Evolutionary conservation across 1,140 invertebrate species (phyloP), one percentile per base, ranked within the genome.

Genomic region (Diorhabda carinulata): DNA sequence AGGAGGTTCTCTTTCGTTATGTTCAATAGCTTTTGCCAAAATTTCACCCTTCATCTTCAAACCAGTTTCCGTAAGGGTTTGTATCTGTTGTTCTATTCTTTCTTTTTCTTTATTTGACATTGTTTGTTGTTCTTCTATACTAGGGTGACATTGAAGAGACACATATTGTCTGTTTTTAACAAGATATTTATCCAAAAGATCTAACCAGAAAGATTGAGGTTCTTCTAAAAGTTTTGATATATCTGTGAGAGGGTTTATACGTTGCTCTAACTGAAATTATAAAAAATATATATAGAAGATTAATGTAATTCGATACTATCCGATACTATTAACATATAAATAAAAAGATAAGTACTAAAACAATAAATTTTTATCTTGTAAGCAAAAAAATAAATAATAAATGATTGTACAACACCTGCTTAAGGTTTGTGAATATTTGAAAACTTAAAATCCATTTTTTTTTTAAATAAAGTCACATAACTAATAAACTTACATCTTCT

Each of bases 1-100:
- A 2, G 92, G 90, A 5, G 90, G 87, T 61, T 84, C 82, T 3
- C 92, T 90, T 78, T 93, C 91, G 83, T 95, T 96, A 71, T 87
- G 86, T 66, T 86, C 83, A 70, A 92, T 87, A 2, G 94, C 92
- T 58, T 88, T 83, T 59, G 87, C 79, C 1, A 96, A 77, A 70
- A 84, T 80, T 69, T 86, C 81, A 5, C 80, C 85, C 79, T 89
- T 90, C 66, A 87, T 72, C 43, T 86, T 82, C 3, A 96, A 81
- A 1, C 93, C 93, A 40, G 85, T 82, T 72, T 86, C 82, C 44
- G 92, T 91, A 2, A 96, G 82, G 43, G 73, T 70, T 62, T 86
- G 76, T 65, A 86, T 82, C 78, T 93, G 91, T 60, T 86, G 81
- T 73, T 86, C 83, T 58, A 94, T 78, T 58, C 93, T 84, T 25